These are phyloP conservation scores for Tenebrosternarchus preto DNA, from an alignment of 2,113 vertebrate genomes.

Conservation along the genomic window DNA sequence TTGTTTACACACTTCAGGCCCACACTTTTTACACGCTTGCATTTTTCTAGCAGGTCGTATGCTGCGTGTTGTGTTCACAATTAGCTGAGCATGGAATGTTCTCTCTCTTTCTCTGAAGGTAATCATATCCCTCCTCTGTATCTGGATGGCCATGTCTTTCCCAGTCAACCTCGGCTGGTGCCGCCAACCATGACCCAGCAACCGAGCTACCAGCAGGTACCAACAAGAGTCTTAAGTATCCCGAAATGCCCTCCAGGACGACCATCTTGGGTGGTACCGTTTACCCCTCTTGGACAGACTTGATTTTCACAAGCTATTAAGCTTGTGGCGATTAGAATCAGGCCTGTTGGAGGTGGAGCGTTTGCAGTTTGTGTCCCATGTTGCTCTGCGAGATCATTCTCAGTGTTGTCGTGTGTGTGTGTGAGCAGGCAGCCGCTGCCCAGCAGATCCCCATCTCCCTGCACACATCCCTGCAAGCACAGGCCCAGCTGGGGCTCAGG, in stretches of 20 bases:
- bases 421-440: constrained; percentile 85
- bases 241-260: background rate
- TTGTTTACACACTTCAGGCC: too few species aligned
- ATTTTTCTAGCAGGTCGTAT: too few species aligned
- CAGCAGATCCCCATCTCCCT: constrained; percentile 98
- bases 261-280: too few species aligned
- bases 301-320: too few species aligned
- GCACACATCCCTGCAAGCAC: constrained; percentile 95
- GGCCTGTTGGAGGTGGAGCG: too few species aligned
- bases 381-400: too few species aligned
- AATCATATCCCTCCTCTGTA: constrained; percentile 94
- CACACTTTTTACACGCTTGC: too few species aligned
- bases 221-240: background rate
- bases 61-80: background rate
- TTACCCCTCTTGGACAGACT: too few species aligned
- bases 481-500: constrained; percentile 91
- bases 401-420: background rate
- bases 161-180: constrained; percentile 93
- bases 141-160: constrained; percentile 93
- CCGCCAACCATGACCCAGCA: constrained; percentile 94
- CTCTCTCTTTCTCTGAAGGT: constrained; percentile 70
- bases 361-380: too few species aligned
- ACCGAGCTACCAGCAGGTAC: constrained; percentile 95
- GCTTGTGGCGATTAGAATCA: too few species aligned
- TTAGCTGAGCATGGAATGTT: background rate